Percentiles rank a stretch among this genome's conserved stretches.
phyloP scores from a whole-genome alignment of 2,888 invertebrate species.

The Yponomeuta cagnagella region DNA sequence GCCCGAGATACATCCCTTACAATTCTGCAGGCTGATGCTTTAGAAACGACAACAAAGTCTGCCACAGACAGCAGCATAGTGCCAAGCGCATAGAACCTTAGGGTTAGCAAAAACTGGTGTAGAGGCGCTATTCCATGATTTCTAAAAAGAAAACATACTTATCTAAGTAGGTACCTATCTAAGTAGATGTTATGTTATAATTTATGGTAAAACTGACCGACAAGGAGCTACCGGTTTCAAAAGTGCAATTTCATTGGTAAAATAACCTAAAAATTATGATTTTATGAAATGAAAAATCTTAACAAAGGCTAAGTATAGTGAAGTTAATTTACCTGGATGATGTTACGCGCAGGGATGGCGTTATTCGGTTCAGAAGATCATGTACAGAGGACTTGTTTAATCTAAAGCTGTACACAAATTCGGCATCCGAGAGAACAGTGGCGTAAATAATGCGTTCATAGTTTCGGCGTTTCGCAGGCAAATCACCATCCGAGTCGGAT shows the following conservation, averaged over 20 bases:
- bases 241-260: neutral
- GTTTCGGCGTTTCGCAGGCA: slow-evolving; percentile 3
- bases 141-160: slow-evolving; percentile 21
- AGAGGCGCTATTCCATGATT: slow-evolving; percentile 27
- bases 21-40: slow-evolving; percentile 21
- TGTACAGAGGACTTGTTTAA: slow-evolving; percentile 12
- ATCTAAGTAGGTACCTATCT: neutral
- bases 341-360: slow-evolving; percentile 4
- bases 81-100: slow-evolving; percentile 28
- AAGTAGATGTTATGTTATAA: neutral
- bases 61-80: slow-evolving; percentile 28
- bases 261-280: neutral
- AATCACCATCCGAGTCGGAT: slow-evolving; percentile 12
- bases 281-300: neutral
- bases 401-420: slow-evolving; percentile 9
- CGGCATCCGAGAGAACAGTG: neutral
- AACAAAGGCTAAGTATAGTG: slow-evolving; percentile 5
- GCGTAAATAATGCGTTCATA: slow-evolving; percentile 4
- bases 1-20: slow-evolving; percentile 24
- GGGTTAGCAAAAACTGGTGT: slow-evolving; percentile 26
- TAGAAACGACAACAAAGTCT: slow-evolving; percentile 25
- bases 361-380: slow-evolving; percentile 8
- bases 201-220: neutral
- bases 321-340: slow-evolving; percentile 11
- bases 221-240: neutral